Evolutionary conservation across 2,797 vertebrate species (phyloP).

Genomic region (Allobates femoralis): DNA sequence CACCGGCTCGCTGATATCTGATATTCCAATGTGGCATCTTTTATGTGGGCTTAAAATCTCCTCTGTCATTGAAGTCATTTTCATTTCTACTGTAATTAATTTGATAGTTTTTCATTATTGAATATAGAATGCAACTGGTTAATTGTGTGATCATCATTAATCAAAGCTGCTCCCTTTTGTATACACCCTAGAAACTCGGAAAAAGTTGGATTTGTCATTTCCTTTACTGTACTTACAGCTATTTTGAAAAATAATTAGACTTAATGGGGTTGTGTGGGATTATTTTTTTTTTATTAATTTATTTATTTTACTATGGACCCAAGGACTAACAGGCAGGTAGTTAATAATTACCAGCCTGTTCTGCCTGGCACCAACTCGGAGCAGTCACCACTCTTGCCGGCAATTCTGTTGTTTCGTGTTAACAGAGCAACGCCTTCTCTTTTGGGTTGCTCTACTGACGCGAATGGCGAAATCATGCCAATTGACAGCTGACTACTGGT

Average conservation of each 20-base stretch:
- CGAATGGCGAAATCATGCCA: too few species aligned
- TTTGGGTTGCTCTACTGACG: too few species aligned
- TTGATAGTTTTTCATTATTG: not conserved
- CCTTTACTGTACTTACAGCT: not conserved
- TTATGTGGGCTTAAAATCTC: not conserved
- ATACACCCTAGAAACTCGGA: not conserved
- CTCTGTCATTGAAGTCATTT: not conserved
- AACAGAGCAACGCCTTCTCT: too few species aligned
- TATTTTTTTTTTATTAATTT: too few species aligned
- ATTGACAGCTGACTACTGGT: too few species aligned
- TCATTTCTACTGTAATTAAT: not conserved
- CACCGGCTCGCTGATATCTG: not conserved
- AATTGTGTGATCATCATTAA: constrained; percentile 4
- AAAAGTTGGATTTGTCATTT: not conserved
- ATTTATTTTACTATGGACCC: too few species aligned
- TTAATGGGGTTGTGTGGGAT: too few species aligned
- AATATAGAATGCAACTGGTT: not conserved
- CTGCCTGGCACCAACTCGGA: too few species aligned
- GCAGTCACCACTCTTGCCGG: too few species aligned
- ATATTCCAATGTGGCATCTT: not conserved
- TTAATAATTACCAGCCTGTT: too few species aligned
- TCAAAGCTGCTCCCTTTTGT: not conserved
- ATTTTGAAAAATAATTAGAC: not conserved
- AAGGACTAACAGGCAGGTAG: too few species aligned
- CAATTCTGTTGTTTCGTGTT: too few species aligned